phyloP scores from a whole-genome alignment of 2,113 vertebrate species.

The Dipodomys stephensi region DNA sequence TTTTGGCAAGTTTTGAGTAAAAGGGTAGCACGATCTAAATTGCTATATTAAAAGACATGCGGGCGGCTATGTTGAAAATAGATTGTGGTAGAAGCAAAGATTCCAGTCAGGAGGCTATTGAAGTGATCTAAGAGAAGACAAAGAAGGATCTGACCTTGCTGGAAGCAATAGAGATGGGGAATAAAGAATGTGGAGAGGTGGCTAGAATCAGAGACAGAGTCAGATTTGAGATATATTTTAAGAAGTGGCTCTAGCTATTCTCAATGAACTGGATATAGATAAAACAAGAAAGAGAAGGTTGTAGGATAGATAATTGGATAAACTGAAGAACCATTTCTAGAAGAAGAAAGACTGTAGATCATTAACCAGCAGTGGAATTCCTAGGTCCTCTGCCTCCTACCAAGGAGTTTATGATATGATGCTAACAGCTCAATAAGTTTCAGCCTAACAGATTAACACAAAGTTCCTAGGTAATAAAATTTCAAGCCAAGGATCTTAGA shows the following conservation, averaged over 20 bases:
- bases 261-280: not conserved
- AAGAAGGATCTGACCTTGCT: not conserved
- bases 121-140: not conserved
- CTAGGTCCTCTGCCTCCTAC: not conserved
- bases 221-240: not conserved
- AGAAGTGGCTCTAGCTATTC: not conserved
- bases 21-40: not conserved
- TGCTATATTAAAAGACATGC: not conserved
- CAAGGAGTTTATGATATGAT: not conserved
- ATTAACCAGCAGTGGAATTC: not conserved
- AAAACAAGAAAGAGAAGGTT: not conserved
- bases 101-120: not conserved
- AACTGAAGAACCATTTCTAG: not conserved
- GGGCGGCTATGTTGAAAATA: not conserved
- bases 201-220: not conserved
- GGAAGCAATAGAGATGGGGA: not conserved
- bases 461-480: not conserved
- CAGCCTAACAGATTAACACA: not conserved
- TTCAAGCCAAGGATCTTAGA: not conserved
- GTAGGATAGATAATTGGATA: not conserved
- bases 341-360: not conserved
- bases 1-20: conserved; percentile 2
- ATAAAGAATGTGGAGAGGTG: not conserved
- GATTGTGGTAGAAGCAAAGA: not conserved
- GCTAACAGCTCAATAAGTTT: not conserved